Evolutionary conservation across 1,140 invertebrate genomes (phyloP).

Genomic region (Plutomurus gul): DNA sequence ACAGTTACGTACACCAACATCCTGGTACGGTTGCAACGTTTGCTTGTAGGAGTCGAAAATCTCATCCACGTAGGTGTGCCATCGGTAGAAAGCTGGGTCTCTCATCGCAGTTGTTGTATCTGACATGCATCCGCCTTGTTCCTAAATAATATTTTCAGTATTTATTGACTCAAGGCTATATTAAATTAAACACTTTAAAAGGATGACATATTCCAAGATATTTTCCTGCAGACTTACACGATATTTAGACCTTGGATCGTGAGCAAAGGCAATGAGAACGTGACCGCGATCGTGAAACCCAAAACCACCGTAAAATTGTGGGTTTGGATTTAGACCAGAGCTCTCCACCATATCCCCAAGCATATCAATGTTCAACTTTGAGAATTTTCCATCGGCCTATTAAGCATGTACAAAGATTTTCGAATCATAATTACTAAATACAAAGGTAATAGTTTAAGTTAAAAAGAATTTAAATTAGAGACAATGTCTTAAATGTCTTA

Average conservation of each 20-base stretch:
- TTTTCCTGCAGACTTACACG: slow-evolving; percentile 37
- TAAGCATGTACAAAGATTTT: not conserved
- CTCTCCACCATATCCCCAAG: slow-evolving; percentile 79
- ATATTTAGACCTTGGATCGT: slow-evolving; percentile 68
- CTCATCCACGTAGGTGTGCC: slow-evolving; percentile 79
- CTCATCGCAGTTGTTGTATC: slow-evolving; percentile 59
- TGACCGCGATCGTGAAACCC: slow-evolving; percentile 73
- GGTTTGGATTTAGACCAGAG: slow-evolving; percentile 69
- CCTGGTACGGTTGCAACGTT: slow-evolving; percentile 27
- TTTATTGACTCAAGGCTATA: too few relatives aligned
- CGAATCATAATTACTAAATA: too few relatives aligned
- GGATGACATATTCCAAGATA: too few relatives aligned
- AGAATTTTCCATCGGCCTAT: slow-evolving; percentile 60
- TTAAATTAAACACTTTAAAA: too few relatives aligned
- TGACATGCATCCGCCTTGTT: slow-evolving; percentile 56
- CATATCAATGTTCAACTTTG: slow-evolving; percentile 66
- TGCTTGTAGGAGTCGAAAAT: slow-evolving; percentile 68
- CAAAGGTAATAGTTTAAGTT: not conserved
- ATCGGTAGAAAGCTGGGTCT: slow-evolving; percentile 83
- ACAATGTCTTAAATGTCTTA: slow-evolving; percentile 35
- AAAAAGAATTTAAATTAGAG: not conserved
- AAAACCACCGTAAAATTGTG: slow-evolving; percentile 66
- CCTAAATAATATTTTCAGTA: too few relatives aligned
- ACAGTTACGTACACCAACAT: not conserved
- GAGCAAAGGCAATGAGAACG: slow-evolving; percentile 68